Base-by-base conservation (phyloP, 2,888 invertebrate species). In the Saturnia pavonia region DNA sequence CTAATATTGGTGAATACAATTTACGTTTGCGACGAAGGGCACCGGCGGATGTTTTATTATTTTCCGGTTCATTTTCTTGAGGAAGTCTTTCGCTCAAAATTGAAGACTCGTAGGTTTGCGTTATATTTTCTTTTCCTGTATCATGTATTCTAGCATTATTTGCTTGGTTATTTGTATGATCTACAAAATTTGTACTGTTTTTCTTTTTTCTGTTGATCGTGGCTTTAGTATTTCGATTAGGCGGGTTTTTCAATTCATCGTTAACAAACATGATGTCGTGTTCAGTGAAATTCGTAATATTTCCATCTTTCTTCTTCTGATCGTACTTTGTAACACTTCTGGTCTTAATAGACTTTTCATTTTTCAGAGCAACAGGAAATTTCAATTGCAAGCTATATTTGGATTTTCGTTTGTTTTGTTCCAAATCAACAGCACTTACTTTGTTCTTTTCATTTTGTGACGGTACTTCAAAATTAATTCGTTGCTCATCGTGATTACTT, bases 1-100 rank as follows among this genome's bases (percentile, higher is more conserved):
- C 86, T 67, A 87, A 82, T 82, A 90, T 91, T 0, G 90, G 88
- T 0, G 92, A 92, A 71, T 91, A 93, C 6, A 93, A 80, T 76
- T 92, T 92, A 22, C 92, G 87, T 78, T 88, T 91, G 73, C 81
- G 84, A 65, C 82, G 85, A 27, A 74, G 63, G 12, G 25, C 73
- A 67, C 3, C 78, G 80, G 75, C 16, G 78, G 80, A 67, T 69
- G 48, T 48, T 27, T 27, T 25, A 22, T 2, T 9, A 1, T 54
- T 54, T 22, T 22, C 22, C 3, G 25, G 19, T n/a, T 34, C 19
- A 12, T 65, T 65, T 65, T 65, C 65, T 65, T 40, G 65, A 19
- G n/a, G 9, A 19, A 4, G 40, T 19, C n/a, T 40, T 40, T 65
- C 65, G 40, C 3, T 11, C 9, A 40, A 8, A 65, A 11, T 9